phyloP scores from a whole-genome alignment of 2,888 invertebrate genomes.

The Pristionchus entomophagus region DNA sequence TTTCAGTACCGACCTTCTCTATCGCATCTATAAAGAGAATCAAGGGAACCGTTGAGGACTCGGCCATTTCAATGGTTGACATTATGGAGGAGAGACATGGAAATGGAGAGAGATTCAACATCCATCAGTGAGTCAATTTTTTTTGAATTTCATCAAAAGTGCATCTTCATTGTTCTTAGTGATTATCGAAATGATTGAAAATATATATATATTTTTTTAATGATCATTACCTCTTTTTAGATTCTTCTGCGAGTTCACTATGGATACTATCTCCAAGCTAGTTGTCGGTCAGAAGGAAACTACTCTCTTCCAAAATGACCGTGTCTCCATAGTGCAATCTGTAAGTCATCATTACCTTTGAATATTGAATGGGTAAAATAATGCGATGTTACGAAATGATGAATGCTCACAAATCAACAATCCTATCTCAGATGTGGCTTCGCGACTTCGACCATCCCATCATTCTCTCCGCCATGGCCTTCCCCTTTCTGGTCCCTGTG shows the following conservation, averaged over 20 bases:
- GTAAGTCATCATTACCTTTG: neutral
- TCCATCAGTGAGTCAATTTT: conserved; percentile 20
- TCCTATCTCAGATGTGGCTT: neutral
- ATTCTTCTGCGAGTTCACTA: conserved; percentile 38
- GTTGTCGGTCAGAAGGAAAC: conserved; percentile 29
- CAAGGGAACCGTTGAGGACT: conserved; percentile 30
- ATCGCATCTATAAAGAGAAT: conserved; percentile 19
- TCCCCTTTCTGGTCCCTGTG: conserved; percentile 6
- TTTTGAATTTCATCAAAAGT: neutral
- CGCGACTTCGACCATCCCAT: conserved; percentile 32
- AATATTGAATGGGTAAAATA: too few species aligned
- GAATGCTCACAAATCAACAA: neutral
- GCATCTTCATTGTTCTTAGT: neutral
- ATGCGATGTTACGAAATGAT: too few species aligned
- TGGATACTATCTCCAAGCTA: conserved; percentile 28
- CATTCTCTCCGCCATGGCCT: conserved; percentile 2
- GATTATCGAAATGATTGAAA: too few species aligned
- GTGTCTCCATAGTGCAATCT: neutral
- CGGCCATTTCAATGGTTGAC: conserved; percentile 9
- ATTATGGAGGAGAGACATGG: conserved; percentile 41
- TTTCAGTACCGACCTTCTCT: conserved; percentile 16
- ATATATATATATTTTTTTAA: too few species aligned
- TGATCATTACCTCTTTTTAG: too few species aligned
- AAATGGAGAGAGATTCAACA: conserved; percentile 33
- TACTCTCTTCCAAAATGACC: neutral